Percentiles rank a stretch among this genome's conserved stretches.
Evolutionary conservation across 35 echinoderm and acorn worm species (phyloP).

Genomic region (Lytechinus variegatus): DNA sequence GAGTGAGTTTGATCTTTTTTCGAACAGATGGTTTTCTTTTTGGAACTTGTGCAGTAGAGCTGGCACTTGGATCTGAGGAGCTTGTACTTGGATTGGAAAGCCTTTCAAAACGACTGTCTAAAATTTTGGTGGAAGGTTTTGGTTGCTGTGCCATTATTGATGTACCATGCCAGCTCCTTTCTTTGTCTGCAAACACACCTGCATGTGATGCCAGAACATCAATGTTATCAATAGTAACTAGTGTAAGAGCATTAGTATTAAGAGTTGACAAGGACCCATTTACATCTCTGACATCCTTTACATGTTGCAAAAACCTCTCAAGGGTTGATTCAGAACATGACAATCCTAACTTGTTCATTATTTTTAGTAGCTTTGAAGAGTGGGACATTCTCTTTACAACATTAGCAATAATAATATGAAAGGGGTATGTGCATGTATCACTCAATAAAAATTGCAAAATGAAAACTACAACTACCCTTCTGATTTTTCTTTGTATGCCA

Average conservation of each 20-base stretch:
- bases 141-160: conserved; percentile 75
- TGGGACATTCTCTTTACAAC: conserved; percentile 59
- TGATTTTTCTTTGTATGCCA: conserved; percentile 33
- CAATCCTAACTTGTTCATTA: conserved; percentile 59
- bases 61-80: no score
- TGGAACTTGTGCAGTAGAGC: not conserved
- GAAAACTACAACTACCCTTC: conserved; percentile 43
- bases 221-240: conserved; percentile 59
- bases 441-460: conserved; percentile 54
- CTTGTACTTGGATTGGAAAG: conserved; percentile 28
- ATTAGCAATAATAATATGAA: conserved; percentile 63
- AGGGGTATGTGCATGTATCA: conserved; percentile 56
- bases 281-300: conserved; percentile 40
- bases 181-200: conserved; percentile 57
- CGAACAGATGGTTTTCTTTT: conserved; percentile 43
- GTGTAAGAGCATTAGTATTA: conserved; percentile 48
- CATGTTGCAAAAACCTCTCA: conserved; percentile 51
- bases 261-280: conserved; percentile 47
- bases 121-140: conserved; percentile 54
- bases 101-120: conserved; percentile 37
- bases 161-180: conserved; percentile 72
- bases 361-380: conserved; percentile 58
- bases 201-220: conserved; percentile 60
- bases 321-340: conserved; percentile 46
- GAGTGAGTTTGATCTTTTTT: conserved; percentile 48